A percentile compares a stretch with the other conserved stretches of the same genome.
Evolutionary conservation across 2,888 invertebrate species (phyloP).

Genomic region (Mechanitis messenoides): DNA sequence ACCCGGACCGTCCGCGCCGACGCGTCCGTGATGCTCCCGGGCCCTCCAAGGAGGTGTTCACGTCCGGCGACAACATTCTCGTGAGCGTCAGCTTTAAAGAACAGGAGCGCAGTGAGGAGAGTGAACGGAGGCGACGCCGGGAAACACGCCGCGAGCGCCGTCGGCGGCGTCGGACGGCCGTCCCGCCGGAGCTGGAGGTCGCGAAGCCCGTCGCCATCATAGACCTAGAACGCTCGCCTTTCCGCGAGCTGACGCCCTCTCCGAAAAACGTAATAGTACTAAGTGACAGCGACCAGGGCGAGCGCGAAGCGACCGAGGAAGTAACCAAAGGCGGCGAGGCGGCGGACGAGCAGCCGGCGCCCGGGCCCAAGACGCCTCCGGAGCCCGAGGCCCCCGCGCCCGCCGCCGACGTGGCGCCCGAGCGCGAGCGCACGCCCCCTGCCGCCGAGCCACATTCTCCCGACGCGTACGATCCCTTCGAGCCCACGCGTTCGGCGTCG

Average conservation of each 20-base stretch:
- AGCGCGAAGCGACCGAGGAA: conserved; percentile 51
- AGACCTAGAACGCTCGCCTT: conserved; percentile 89
- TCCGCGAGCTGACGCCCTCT: conserved; percentile 87
- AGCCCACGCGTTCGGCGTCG: conserved; percentile 89
- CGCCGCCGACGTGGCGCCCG: conserved; percentile 43
- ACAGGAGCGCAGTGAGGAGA: conserved; percentile 60
- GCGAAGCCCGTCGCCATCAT: conserved; percentile 88
- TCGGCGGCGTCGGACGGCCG: conserved; percentile 36
- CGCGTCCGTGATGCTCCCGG: conserved; percentile 46
- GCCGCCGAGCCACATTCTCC: conserved; percentile 83
- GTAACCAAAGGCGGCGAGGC: conserved; percentile 44
- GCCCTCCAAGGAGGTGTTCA: conserved; percentile 93
- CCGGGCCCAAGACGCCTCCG: conserved; percentile 32
- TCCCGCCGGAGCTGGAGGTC: conserved; percentile 34
- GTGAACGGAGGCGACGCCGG: conserved; percentile 44
- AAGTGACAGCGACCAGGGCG: conserved; percentile 85
- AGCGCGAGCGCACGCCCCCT: conserved; percentile 66
- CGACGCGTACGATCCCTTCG: conserved; percentile 93
- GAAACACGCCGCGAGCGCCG: conserved; percentile 35
- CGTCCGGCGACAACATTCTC: conserved; percentile 93
- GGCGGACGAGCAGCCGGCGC: conserved; percentile 35
- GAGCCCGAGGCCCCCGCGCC: conserved; percentile 36
- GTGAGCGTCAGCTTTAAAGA: conserved; percentile 95
- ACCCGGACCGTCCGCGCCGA: conserved; percentile 28
- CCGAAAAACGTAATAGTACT: conserved; percentile 88